These are phyloP conservation scores for Siderastrea radians DNA, from an alignment of 92 coral and sea anemone species.

Conservation along the genomic window DNA sequence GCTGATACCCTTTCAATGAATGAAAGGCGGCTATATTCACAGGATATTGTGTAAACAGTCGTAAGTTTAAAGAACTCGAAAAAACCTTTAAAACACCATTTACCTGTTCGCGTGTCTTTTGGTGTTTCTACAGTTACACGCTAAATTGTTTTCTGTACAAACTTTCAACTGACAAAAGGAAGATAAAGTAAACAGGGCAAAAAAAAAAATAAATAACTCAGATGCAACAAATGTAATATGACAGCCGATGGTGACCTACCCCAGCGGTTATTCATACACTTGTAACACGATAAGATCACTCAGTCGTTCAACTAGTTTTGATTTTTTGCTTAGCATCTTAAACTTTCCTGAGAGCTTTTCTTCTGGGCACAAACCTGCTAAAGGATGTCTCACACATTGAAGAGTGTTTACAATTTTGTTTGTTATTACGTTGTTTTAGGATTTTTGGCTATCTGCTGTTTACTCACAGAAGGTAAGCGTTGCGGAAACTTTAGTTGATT, in stretches of 20 bases:
- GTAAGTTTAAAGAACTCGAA: too few relatives aligned
- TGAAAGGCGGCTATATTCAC: too few relatives aligned
- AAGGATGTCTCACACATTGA: not conserved
- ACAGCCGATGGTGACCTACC: not conserved
- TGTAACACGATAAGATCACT: not conserved
- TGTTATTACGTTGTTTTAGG: not conserved
- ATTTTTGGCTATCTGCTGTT: not conserved
- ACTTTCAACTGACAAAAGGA: not conserved
- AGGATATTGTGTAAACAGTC: too few relatives aligned
- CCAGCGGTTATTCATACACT: not conserved
- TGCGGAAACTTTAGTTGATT: not conserved
- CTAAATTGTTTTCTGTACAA: constrained; percentile 1
- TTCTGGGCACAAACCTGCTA: not conserved
- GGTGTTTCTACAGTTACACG: not conserved
- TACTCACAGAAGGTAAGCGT: not conserved
- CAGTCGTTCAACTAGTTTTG: not conserved
- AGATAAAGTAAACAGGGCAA: not conserved
- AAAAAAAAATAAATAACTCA: not conserved
- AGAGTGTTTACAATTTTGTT: not conserved
- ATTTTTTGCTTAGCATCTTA: not conserved
- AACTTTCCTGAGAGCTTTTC: too few relatives aligned
- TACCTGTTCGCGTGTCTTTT: too few relatives aligned
- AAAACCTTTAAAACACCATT: too few relatives aligned
- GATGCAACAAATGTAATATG: too few relatives aligned
- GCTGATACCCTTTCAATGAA: too few relatives aligned